Conservation (phyloP, 1,140 invertebrate species). For the Monomorium pharaonis region DNA sequence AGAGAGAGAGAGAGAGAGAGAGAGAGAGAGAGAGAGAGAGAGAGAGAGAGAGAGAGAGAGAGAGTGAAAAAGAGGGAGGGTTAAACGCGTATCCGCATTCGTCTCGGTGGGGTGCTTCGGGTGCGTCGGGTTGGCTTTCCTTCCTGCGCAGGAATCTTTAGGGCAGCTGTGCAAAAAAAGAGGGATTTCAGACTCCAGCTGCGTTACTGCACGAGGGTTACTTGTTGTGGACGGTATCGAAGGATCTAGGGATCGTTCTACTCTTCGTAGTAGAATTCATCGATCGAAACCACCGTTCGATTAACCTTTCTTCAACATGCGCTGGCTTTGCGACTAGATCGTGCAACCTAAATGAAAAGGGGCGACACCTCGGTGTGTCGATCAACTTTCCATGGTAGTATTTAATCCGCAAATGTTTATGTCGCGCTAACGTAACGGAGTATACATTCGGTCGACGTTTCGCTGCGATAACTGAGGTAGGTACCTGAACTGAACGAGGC, state of each 20-base stretch:
- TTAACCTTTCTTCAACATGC: background rate
- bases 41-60: background rate
- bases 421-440: background rate
- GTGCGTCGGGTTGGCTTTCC: slow-evolving; percentile 61
- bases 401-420: background rate
- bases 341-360: slow-evolving; percentile 1
- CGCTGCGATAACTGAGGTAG: too few relatives aligned
- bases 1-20: background rate
- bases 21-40: slow-evolving; percentile 30
- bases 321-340: slow-evolving; percentile 13
- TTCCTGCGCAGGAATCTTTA: slow-evolving; percentile 55
- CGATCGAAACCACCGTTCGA: slow-evolving; percentile 53
- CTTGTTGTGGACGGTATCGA: slow-evolving; percentile 63
- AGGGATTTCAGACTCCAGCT: slow-evolving; percentile 74
- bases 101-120: slow-evolving; percentile 61
- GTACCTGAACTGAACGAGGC: too few relatives aligned
- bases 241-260: slow-evolving; percentile 33
- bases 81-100: slow-evolving; percentile 62
- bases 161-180: slow-evolving; percentile 80
- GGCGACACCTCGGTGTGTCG: background rate
- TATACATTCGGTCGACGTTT: background rate
- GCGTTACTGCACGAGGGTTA: slow-evolving; percentile 72
- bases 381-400: background rate
- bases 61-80: slow-evolving; percentile 26
- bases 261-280: slow-evolving; percentile 14